Percentiles rank a stretch among this genome's conserved stretches.
phyloP scores from a whole-genome alignment of 2,888 invertebrate genomes.

The Drosophila kambysellisi region DNA sequence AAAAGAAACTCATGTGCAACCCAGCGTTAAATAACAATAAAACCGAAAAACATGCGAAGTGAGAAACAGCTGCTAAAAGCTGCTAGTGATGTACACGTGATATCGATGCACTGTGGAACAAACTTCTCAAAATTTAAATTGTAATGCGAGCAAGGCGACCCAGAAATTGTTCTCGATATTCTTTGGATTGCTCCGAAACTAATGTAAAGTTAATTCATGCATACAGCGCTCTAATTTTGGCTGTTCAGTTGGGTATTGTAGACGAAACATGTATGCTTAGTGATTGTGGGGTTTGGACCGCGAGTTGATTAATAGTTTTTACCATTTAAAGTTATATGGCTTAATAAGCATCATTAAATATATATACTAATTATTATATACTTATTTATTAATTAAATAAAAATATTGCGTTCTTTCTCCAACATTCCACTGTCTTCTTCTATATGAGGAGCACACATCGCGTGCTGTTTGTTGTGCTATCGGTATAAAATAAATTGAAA shows the following conservation, averaged over 20 bases:
- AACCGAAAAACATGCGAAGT: constrained; percentile 27
- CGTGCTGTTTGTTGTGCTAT: background rate
- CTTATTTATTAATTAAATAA: background rate
- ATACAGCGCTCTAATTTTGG: no score
- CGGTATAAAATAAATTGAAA: background rate
- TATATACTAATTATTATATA: no score
- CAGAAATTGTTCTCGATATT: background rate
- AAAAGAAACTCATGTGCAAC: constrained; percentile 67
- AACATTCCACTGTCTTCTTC: background rate
- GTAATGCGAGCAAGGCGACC: no score
- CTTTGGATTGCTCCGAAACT: background rate
- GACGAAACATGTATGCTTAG: no score
- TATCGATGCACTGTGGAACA: background rate
- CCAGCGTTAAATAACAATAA: constrained; percentile 60
- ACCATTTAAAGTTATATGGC: background rate
- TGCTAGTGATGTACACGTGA: constrained; percentile 14
- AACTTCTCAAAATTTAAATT: background rate
- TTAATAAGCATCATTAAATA: background rate
- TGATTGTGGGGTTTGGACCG: no score
- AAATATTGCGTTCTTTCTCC: background rate
- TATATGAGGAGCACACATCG: background rate
- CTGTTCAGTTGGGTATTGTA: no score
- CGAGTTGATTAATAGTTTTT: background rate
- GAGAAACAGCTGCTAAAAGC: constrained; percentile 55
- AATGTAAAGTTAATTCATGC: background rate